These are phyloP conservation scores for Natrix natrix DNA, from an alignment of 2,797 vertebrate species.

Conservation along the genomic window DNA sequence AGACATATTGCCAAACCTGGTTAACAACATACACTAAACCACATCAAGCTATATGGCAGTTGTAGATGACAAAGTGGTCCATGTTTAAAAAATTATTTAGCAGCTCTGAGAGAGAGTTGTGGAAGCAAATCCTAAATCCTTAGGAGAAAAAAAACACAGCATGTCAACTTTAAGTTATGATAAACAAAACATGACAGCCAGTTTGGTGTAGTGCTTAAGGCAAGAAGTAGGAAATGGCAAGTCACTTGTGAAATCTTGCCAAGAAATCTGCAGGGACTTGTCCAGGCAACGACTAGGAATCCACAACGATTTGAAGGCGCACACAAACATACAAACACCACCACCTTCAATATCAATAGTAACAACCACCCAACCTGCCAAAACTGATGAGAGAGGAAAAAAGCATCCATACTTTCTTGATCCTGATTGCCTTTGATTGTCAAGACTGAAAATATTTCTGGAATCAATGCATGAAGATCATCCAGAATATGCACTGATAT, in stretches of 20 bases:
- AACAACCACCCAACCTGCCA: neutral
- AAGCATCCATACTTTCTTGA: neutral
- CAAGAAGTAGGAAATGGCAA: neutral
- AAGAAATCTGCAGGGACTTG: neutral
- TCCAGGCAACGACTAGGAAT: neutral
- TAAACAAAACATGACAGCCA: neutral
- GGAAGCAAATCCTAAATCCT: constrained; percentile 4
- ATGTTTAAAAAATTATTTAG: neutral
- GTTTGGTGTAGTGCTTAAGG: neutral
- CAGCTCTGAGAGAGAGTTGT: neutral
- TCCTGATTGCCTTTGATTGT: neutral
- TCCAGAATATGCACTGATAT: neutral
- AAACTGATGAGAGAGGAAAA: neutral
- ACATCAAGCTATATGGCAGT: neutral
- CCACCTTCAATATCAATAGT: neutral
- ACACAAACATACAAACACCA: neutral
- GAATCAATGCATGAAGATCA: neutral
- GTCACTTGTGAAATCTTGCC: neutral
- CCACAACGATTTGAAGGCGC: neutral
- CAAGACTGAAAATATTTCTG: neutral
- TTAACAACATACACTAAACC: neutral
- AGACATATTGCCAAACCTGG: neutral
- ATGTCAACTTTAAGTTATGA: neutral
- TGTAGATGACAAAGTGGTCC: neutral
- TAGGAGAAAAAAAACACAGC: neutral